Conservation (phyloP, 1,140 invertebrate species). For the Xylocopa sonorina region DNA sequence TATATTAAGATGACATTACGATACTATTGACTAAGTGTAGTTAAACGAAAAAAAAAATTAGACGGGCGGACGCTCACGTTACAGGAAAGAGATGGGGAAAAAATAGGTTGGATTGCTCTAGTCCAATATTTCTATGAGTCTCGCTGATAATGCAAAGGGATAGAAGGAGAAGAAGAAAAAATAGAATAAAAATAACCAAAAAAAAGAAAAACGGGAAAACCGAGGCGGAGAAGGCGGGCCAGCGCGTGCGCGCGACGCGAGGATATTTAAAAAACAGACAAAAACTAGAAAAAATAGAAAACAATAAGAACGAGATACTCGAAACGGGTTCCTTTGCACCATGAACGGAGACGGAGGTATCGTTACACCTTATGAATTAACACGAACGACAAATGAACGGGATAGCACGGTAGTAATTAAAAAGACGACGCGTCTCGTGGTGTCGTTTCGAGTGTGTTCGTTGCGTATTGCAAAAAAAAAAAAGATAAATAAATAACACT, state of each 20-base stretch:
- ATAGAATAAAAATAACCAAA: not conserved
- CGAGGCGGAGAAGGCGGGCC: conserved; percentile 31
- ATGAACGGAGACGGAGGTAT: not conserved
- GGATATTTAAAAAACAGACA: conserved; percentile 51
- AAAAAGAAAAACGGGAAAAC: conserved; percentile 34
- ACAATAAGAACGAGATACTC: conserved; percentile 63
- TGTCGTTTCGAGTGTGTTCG: conserved; percentile 68
- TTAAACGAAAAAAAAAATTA: conserved; percentile 72
- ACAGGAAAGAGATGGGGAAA: conserved; percentile 50
- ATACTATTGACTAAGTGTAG: conserved; percentile 80
- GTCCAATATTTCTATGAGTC: conserved; percentile 76
- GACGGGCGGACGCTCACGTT: conserved; percentile 65
- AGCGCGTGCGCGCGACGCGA: conserved; percentile 35
- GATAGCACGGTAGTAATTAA: not conserved
- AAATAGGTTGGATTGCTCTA: conserved; percentile 71
- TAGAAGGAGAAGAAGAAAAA: not conserved
- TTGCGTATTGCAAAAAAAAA: conserved; percentile 64
- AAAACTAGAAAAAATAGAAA: conserved; percentile 30
- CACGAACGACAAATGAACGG: not conserved
- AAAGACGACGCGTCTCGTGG: not conserved
- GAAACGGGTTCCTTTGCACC: conserved; percentile 61
- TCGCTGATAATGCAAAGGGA: conserved; percentile 58
- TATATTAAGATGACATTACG: conserved; percentile 78
- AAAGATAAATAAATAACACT: conserved; percentile 59
- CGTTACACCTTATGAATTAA: conserved; percentile 49